Base-by-base conservation (phyloP, 1,140 invertebrate species). In the Melitaea cinxia region DNA sequence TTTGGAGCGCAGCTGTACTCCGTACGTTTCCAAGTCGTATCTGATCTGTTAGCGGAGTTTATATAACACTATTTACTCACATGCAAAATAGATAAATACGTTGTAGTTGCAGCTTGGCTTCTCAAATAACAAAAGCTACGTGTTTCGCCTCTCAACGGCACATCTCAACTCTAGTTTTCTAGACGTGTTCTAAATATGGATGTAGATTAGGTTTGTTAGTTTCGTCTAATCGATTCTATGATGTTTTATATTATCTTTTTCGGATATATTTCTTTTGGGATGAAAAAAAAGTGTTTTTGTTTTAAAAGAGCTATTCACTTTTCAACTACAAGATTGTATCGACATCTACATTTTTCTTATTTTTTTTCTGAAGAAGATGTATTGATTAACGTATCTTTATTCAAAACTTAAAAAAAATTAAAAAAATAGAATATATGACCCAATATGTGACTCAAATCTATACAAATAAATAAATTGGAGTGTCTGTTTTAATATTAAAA, bases 71-170 rank as follows among this genome's bases (percentile, higher is more conserved):
- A 63, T 78, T 69, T 72, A 68, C 63, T 50, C 54, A 54, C 53
- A 73, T 72, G 70, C 60, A 75, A 53, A 71, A 39, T 17, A 69
- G 42, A 69, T 75, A 69, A 65, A 74, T 74, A 68, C 63, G 52
- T 39, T 59, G 59, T 57, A 65, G 60, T 57, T 67, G 63, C 49
- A 70, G n/a, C 28, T 47, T 30, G 37, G 60, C 30, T 54, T 57
- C 56, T 47, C 56, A 63, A 67, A 70, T 71, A 74, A 73, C 69
- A 68, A 68, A 68, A 63, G 61, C 30, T 61, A 72, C 73, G 70
- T 75, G 73, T 65, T 23, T 23, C 12, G 70, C 65, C 39, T 75
- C 49, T 39, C 65, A 72, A 70, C 61, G 19, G 50, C 53, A 49
- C 67, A 67, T 71, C 64, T 66, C 50, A 66, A 52, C 47, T 66